Evolutionary conservation across 2,797 vertebrate genomes (phyloP).

Genomic region (Pelodytes ibericus): DNA sequence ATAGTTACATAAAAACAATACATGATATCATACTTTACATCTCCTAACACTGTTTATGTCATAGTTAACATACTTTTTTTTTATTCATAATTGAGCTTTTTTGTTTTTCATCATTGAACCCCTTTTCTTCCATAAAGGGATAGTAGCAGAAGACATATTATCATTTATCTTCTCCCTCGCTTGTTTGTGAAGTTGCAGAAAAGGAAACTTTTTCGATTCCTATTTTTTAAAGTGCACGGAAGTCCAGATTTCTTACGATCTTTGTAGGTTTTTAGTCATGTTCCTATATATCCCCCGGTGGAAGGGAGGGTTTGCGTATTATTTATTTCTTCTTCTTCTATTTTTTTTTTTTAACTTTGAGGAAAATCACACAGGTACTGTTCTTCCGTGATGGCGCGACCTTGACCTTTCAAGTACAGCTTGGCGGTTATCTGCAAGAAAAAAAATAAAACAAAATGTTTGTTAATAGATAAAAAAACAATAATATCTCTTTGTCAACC

Average conservation of each 20-base stretch:
- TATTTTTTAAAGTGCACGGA: neutral
- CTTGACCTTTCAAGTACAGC: conserved; percentile 93
- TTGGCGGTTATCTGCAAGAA: conserved; percentile 89
- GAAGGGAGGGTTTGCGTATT: neutral
- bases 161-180: neutral
- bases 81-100: conserved; percentile 32
- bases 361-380: conserved; percentile 84
- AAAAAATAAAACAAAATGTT: conserved; percentile 68
- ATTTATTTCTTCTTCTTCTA: neutral
- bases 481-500: conserved; percentile 64
- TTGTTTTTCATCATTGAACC: conserved; percentile 23
- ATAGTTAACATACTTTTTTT: neutral
- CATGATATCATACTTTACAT: conserved; percentile 58
- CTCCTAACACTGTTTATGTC: conserved; percentile 64
- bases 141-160: neutral
- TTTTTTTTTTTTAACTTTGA: conserved; percentile 81
- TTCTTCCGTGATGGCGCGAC: conserved; percentile 88
- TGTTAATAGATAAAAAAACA: neutral
- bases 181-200: neutral
- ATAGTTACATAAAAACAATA: conserved; percentile 56
- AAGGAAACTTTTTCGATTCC: neutral
- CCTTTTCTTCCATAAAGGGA: neutral
- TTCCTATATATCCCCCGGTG: neutral
- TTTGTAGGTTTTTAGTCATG: neutral
- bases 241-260: neutral